These are phyloP conservation scores for Wasmannia auropunctata DNA, from an alignment of 1,140 invertebrate species.

Conservation along the genomic window DNA sequence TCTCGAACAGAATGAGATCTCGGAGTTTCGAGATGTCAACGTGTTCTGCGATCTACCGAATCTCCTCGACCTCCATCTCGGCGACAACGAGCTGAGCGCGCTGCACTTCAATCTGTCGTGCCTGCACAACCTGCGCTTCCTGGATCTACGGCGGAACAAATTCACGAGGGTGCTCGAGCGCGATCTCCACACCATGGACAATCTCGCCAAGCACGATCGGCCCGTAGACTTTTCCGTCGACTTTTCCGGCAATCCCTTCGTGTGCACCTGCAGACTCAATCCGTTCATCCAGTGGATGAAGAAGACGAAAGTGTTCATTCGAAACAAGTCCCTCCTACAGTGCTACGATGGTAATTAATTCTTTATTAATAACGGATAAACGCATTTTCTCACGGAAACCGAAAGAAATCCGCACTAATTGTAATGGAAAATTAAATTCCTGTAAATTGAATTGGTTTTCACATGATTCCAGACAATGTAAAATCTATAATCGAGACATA, in stretches of 20 bases:
- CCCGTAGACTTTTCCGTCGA: slow-evolving; percentile 89
- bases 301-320: slow-evolving; percentile 87
- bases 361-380: not conserved
- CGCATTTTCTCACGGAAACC: not conserved
- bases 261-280: slow-evolving; percentile 88
- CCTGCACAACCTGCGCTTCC: slow-evolving; percentile 88
- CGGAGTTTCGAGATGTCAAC: slow-evolving; percentile 87
- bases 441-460: too few species aligned
- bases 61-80: slow-evolving; percentile 89
- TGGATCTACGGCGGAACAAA: slow-evolving; percentile 90
- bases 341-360: slow-evolving; percentile 80
- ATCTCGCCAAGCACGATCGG: slow-evolving; percentile 85
- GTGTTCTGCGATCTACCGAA: slow-evolving; percentile 91
- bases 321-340: slow-evolving; percentile 86
- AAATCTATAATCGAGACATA: too few species aligned
- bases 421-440: too few species aligned
- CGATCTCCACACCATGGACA: slow-evolving; percentile 88
- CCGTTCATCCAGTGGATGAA: slow-evolving; percentile 89
- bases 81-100: slow-evolving; percentile 87
- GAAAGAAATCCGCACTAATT: not conserved
- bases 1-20: slow-evolving; percentile 92
- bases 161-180: slow-evolving; percentile 87
- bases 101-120: slow-evolving; percentile 90
- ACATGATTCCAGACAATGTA: too few species aligned
- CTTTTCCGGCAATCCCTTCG: slow-evolving; percentile 89